These are phyloP conservation scores for Hyperoplus immaculatus DNA, from an alignment of 2,797 vertebrate genomes.

Conservation along the genomic window DNA sequence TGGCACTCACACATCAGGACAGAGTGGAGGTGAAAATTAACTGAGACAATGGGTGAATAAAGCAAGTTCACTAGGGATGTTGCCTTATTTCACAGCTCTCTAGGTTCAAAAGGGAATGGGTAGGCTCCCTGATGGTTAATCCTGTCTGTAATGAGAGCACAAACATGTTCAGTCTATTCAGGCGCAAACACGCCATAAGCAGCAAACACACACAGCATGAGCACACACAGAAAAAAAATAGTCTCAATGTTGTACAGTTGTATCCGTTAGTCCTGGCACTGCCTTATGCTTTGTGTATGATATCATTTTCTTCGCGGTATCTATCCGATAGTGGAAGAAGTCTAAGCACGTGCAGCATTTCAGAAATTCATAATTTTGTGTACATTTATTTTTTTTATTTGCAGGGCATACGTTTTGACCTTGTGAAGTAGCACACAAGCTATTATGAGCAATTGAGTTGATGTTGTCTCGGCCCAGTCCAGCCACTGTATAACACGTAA, in stretches of 20 bases:
- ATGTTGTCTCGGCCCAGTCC: slow-evolving; percentile 56
- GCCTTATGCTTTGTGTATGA: not conserved
- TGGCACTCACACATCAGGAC: slow-evolving; percentile 55
- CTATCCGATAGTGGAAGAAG: not conserved
- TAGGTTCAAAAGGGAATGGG: slow-evolving; percentile 36
- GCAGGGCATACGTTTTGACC: slow-evolving; percentile 40
- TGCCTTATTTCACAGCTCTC: slow-evolving; percentile 57
- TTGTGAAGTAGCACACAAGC: slow-evolving; percentile 49
- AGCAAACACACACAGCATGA: not conserved
- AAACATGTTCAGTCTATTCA: slow-evolving; percentile 43
- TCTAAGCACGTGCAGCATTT: not conserved
- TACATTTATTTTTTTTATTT: not conserved
- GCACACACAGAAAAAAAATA: not conserved
- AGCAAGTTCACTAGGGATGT: slow-evolving; percentile 68
- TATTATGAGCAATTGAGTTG: slow-evolving; percentile 58
- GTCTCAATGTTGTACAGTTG: slow-evolving; percentile 6
- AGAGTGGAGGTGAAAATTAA: slow-evolving; percentile 77
- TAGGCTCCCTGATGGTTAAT: slow-evolving; percentile 66
- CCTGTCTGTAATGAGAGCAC: slow-evolving; percentile 56
- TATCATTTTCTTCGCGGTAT: not conserved
- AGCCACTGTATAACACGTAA: slow-evolving; percentile 63
- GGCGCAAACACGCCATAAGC: slow-evolving; percentile 7
- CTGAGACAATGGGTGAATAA: slow-evolving; percentile 69
- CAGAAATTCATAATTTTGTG: not conserved
- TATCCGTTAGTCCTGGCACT: not conserved